phyloP scores from a whole-genome alignment of 2,113 vertebrate species.

The Choloepus hoffmanni region DNA sequence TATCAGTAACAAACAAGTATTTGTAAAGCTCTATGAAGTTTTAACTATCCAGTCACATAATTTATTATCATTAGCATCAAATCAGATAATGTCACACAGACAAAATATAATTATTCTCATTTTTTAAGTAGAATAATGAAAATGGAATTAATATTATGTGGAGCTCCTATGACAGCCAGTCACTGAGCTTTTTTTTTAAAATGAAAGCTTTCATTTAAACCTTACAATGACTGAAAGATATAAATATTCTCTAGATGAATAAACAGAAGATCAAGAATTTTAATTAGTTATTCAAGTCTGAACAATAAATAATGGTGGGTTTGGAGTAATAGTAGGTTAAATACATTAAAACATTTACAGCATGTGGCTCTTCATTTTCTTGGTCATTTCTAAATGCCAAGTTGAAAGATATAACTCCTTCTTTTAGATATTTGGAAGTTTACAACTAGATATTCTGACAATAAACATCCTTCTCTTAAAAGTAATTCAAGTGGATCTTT shows the following conservation, averaged over 20 bases:
- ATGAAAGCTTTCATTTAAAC: neutral
- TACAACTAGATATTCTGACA: constrained; percentile 17
- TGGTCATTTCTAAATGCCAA: neutral
- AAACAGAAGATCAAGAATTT: constrained; percentile 28
- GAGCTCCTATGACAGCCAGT: neutral
- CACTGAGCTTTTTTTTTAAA: neutral
- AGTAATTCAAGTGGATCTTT: neutral
- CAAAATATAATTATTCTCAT: constrained; percentile 18
- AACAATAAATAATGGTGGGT: constrained; percentile 18
- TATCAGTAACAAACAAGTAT: neutral
- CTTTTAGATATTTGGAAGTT: neutral
- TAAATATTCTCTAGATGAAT: neutral
- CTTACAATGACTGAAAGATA: neutral
- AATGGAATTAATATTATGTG: constrained; percentile 1
- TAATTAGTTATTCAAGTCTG: neutral
- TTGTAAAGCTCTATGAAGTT: neutral
- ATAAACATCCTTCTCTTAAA: constrained; percentile 15
- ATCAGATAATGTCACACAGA: neutral
- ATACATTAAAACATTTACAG: neutral
- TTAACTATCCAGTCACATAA: neutral
- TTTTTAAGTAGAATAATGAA: neutral
- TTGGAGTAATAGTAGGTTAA: neutral
- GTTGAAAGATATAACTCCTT: neutral
- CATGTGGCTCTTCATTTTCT: neutral
- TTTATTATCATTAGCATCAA: neutral